Base-by-base conservation (phyloP, 2,888 invertebrate genomes). In the Troilus luridus region DNA sequence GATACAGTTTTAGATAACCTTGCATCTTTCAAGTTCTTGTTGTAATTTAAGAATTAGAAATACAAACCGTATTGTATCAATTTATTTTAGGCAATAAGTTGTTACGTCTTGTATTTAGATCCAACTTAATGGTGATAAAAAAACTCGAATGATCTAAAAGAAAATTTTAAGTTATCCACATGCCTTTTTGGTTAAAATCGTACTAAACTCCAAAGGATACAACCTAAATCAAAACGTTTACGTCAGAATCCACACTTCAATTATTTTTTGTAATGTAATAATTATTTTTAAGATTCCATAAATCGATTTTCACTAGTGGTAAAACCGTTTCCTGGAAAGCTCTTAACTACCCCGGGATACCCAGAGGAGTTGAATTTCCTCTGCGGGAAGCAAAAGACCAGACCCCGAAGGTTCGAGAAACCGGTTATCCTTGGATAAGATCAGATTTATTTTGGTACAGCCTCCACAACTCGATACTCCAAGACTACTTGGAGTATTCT, bases 341-440 rank as follows among this genome's bases (percentile, higher is more conserved):
- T 17, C 9, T n/a, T 2, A 17, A 41, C 27, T 27, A 77, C 3
- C 0, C 7, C 2, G 27, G 72, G 41, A 41, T 17, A 41, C 1
- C 17, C 41, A 10, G 19, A 77, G 27, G 72, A 77, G 1, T 77
- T 77, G 17, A 77, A 1, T 77, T 77, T 77, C 72, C 41, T 41
- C 27, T 0, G 17, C 7, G 14, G 21, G 6, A 1, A 41, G 8
- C 7, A 0, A 17, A 6, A 5, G 27, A 6, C 14, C 6, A n/a
- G 14, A 24, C 12, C 12, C 14, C 8, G 24, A 12, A 24, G 12
- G 14, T n/a, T 12, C 24, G 12, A 41, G 17, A 2, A 77, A 77
- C 72, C 72, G 72, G 72, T 77, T 77, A 17, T 77, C 72, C 72
- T 77, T 77, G 72, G 72, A 77, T 77, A 17, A 27, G 27, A 77